phyloP scores from a whole-genome alignment of 1,140 invertebrate genomes.

The Subanguina moxae region DNA sequence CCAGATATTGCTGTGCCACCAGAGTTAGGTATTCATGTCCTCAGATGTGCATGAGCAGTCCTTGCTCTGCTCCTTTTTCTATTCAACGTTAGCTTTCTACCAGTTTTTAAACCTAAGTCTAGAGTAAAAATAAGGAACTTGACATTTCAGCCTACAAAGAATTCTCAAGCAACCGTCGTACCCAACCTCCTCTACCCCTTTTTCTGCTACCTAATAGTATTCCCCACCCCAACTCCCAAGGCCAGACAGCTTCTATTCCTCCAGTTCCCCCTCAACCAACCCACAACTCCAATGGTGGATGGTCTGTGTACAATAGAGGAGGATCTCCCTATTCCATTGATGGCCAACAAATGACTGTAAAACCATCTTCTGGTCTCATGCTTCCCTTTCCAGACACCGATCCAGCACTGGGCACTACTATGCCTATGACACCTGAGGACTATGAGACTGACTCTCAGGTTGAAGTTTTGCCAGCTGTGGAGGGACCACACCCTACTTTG shows the following conservation, averaged over 20 bases:
- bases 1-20: constrained; percentile 19
- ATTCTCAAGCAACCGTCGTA: background rate
- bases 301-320: too few species aligned
- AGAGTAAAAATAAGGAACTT: too few species aligned
- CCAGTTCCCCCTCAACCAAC: too few species aligned
- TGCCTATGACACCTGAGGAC: background rate
- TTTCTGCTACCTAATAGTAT: background rate
- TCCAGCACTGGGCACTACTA: constrained; percentile 4
- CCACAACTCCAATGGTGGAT: too few species aligned
- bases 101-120: background rate
- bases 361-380: background rate
- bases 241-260: too few species aligned
- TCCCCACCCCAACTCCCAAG: too few species aligned
- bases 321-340: too few species aligned
- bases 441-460: background rate
- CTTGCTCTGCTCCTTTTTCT: constrained; percentile 1
- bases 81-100: background rate
- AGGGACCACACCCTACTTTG: background rate
- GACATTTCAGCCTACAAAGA: too few species aligned
- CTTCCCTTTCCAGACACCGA: constrained; percentile 4
- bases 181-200: background rate
- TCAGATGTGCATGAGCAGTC: constrained; percentile 2
- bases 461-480: background rate
- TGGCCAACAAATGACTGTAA: background rate
- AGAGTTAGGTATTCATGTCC: constrained; percentile 23